Base-by-base conservation (phyloP, 2,888 invertebrate species). In the Synanthedon myopaeformis region DNA sequence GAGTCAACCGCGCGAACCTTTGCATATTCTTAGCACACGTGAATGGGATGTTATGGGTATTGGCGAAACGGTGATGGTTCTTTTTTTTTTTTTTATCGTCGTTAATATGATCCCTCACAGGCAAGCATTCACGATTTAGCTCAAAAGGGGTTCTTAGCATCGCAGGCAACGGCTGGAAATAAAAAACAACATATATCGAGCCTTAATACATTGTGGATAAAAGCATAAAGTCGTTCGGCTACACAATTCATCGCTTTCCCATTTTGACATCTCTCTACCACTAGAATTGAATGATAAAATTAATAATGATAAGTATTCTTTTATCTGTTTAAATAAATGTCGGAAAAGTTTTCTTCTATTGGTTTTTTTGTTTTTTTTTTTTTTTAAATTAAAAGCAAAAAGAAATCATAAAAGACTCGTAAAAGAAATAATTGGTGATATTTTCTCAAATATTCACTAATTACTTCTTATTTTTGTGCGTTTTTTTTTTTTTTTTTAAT, bases 141-240 rank as follows among this genome's bases (percentile, higher is more conserved):
- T 86, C 86, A 87, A 86, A 87, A 85, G 82, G 86, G 82, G 79
- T 86, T 79, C 83, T 82, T 86, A 86, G 86, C 86, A 85, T 86
- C 83, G 84, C 87, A 86, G 88, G 86, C 87, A 85, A 84, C 84
- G 79, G 85, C 88, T 88, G 88, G 83, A 86, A 88, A 87, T 87
- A 87, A 88, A 82, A 86, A 87, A 87, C 85, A 87, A 86, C 85
- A 87, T 83, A 87, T 82, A 86, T 84, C 85, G 86, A 83, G 86
- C 85, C 86, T 85, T 84, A 83, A 76, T 84, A 84, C 79, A 81
- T 72, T 78, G 72, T 75, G 78, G 78, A 65, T 72, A 69, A 66
- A n/a, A 77, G 82, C 82, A 79, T 74, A 72, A 64, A 65, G 67
- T 63, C 53, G 58, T 64, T 63, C 61, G 58, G 51, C 58, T 57